These are phyloP conservation scores for Dinomys branickii DNA, from an alignment of 2,113 vertebrate species.

Conservation along the genomic window DNA sequence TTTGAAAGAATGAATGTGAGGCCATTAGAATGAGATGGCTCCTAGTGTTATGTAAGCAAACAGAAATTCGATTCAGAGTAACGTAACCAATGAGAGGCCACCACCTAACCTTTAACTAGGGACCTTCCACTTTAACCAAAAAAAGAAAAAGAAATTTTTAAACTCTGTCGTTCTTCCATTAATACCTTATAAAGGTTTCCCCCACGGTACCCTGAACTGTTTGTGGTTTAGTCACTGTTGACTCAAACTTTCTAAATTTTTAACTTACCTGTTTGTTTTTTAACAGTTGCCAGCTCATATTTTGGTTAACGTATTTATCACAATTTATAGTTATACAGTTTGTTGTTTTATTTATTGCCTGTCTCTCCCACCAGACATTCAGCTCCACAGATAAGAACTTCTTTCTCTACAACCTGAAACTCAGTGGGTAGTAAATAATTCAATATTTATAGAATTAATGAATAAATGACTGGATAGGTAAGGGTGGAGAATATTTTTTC, in stretches of 20 bases:
- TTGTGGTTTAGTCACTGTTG: neutral
- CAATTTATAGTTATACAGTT: neutral
- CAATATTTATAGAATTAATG: neutral
- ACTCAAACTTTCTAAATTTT: neutral
- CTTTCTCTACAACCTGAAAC: neutral
- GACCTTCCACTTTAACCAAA: neutral
- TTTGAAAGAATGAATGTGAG: neutral
- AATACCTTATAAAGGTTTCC: neutral
- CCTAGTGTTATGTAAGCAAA: neutral
- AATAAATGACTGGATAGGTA: neutral
- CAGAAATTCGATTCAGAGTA: neutral
- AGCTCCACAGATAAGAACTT: neutral
- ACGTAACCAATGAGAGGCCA: neutral
- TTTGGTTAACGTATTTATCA: neutral
- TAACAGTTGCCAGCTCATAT: neutral
- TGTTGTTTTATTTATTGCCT: neutral
- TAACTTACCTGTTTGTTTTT: neutral
- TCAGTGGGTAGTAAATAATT: neutral
- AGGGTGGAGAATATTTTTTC: neutral
- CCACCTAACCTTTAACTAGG: neutral
- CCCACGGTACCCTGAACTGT: neutral
- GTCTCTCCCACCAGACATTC: neutral
- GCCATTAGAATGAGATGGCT: neutral
- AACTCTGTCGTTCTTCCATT: neutral
- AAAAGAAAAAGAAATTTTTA: neutral